Conservation (phyloP, 30 jellyfish, hydroid and myxozoan genomes). For the Phacellophora camtschatica region DNA sequence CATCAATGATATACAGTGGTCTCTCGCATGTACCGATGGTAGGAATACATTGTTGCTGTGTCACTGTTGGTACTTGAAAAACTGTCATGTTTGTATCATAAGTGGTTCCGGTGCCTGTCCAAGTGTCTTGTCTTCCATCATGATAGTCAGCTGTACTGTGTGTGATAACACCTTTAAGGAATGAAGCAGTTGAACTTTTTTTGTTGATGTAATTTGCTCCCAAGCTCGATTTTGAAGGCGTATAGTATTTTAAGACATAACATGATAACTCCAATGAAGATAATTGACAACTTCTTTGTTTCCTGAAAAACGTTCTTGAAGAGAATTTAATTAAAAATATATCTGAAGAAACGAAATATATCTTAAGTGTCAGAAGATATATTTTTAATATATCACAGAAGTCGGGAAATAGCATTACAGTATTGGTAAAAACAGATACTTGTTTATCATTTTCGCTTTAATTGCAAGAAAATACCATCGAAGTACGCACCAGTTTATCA, state of each 20-base stretch:
- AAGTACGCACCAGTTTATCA: background rate
- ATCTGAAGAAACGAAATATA: too few relatives aligned
- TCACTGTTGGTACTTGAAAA: background rate
- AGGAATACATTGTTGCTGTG: background rate
- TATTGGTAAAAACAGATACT: too few relatives aligned
- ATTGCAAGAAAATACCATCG: too few relatives aligned
- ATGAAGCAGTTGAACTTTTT: background rate
- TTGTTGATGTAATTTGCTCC: background rate
- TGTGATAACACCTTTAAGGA: background rate
- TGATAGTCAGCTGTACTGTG: conserved; percentile 17
- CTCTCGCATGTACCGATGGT: background rate
- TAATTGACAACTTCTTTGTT: background rate
- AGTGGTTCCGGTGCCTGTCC: conserved; percentile 39
- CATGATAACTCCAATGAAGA: conserved; percentile 7
- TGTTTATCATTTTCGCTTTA: too few relatives aligned
- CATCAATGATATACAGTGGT: background rate
- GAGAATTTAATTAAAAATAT: too few relatives aligned
- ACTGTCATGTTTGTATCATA: conserved; percentile 6
- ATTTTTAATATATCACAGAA: too few relatives aligned
- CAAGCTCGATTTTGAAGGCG: conserved; percentile 25
- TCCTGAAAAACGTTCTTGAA: too few relatives aligned
- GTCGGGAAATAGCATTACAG: too few relatives aligned
- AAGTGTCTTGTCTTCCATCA: conserved; percentile 5
- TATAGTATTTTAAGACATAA: background rate
- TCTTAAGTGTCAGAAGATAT: too few relatives aligned